These are phyloP conservation scores for Ichneumoninae sp. DNA, from an alignment of 2,888 invertebrate genomes.

Conservation along the genomic window DNA sequence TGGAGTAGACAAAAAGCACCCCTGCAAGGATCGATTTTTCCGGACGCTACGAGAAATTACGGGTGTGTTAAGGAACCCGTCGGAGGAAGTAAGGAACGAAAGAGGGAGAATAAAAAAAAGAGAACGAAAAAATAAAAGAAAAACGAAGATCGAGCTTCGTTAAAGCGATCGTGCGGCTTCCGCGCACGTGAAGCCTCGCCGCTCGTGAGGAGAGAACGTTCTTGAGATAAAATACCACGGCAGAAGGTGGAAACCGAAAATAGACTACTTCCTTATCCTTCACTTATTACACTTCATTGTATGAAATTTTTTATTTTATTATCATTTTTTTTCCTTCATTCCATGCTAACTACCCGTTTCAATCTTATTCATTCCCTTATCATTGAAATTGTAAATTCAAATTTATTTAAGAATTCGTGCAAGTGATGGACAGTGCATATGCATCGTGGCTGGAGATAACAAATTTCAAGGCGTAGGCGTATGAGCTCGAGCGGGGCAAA, in stretches of 20 bases:
- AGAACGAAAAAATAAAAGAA: constrained; percentile 11
- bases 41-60: constrained; percentile 61
- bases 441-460: not conserved
- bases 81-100: constrained; percentile 33
- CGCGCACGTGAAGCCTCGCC: constrained; percentile 49
- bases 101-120: constrained; percentile 20
- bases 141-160: constrained; percentile 50
- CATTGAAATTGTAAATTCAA: not conserved
- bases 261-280: constrained; percentile 20
- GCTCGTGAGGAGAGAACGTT: constrained; percentile 24
- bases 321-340: not conserved
- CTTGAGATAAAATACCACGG: constrained; percentile 48
- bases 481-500: not conserved
- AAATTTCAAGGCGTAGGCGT: not conserved
- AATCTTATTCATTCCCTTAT: not conserved
- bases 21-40: constrained; percentile 47
- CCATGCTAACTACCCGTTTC: not conserved
- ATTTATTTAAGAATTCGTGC: not conserved
- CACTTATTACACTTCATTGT: not conserved
- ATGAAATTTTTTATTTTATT: not conserved
- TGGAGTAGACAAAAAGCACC: not conserved
- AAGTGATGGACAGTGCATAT: not conserved
- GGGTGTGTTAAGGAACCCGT: constrained; percentile 45
- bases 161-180: constrained; percentile 56
- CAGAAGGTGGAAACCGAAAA: constrained; percentile 1